Evolutionary conservation across 2,797 vertebrate genomes (phyloP).

Genomic region (Periparus ater): DNA sequence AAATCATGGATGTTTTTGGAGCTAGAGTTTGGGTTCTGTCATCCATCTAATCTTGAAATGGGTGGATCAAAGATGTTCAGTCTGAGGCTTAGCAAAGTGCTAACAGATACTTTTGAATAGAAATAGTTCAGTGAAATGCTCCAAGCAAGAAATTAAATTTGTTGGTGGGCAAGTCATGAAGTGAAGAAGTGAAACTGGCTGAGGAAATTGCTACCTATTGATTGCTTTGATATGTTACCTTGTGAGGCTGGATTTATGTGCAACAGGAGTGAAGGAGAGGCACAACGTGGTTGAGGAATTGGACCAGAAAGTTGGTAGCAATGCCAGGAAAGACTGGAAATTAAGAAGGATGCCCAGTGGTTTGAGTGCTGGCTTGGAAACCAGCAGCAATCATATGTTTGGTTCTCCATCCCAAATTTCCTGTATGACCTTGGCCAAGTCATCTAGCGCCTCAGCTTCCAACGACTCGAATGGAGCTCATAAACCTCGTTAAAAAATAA

Average conservation of each 20-base stretch:
- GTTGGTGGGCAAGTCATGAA: constrained; percentile 8
- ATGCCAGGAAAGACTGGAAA: constrained; percentile 41
- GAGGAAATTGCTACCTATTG: neutral
- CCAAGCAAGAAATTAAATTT: constrained; percentile 15
- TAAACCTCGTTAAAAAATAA: neutral
- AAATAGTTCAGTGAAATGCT: constrained; percentile 3
- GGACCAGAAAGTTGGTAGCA: neutral
- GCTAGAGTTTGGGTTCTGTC: constrained; percentile 23
- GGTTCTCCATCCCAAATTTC: constrained; percentile 35
- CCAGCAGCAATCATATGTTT: constrained; percentile 25
- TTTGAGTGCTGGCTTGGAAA: constrained; percentile 13
- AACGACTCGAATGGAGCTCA: neutral
- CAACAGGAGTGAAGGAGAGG: neutral
- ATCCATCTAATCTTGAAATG: constrained; percentile 55
- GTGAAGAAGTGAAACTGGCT: neutral
- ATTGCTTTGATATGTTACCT: neutral
- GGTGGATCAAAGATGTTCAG: constrained; percentile 55
- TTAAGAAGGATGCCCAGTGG: constrained; percentile 39
- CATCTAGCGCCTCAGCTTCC: constrained; percentile 6
- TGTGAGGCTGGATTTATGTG: neutral
- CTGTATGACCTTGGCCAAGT: neutral
- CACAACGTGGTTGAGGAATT: neutral
- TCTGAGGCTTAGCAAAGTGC: constrained; percentile 38
- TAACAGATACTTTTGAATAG: constrained; percentile 43
- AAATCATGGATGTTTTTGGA: constrained; percentile 38